These are phyloP conservation scores for Dissostichus mawsoni DNA, from an alignment of 2,113 vertebrate genomes.

Conservation along the genomic window DNA sequence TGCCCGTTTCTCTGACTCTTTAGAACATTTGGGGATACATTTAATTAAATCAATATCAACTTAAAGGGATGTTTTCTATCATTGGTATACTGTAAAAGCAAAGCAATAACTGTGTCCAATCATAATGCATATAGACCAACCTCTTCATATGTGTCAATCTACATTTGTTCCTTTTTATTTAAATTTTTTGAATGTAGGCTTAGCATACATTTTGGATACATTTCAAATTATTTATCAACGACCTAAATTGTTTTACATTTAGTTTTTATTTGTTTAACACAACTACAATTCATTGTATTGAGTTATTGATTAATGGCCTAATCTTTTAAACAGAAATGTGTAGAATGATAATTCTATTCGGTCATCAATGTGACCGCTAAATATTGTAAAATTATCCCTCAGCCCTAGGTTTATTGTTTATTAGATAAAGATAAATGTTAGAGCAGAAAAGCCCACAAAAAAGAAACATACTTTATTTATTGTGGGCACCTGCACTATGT, in stretches of 20 bases:
- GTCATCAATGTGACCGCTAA: background rate
- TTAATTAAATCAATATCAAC: background rate
- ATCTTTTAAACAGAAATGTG: background rate
- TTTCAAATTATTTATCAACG: background rate
- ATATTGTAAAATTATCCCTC: background rate
- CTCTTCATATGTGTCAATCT: background rate
- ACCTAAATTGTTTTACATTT: too few species aligned
- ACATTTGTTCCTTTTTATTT: background rate
- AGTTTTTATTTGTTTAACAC: too few species aligned
- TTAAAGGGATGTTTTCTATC: background rate
- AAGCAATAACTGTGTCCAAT: too few species aligned
- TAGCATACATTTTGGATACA: background rate
- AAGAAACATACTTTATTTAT: background rate
- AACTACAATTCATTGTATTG: too few species aligned
- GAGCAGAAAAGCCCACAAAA: background rate
- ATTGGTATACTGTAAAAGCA: background rate
- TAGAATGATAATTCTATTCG: background rate
- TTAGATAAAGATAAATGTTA: background rate
- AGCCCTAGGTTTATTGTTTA: background rate
- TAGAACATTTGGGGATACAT: background rate
- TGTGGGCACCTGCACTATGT: background rate
- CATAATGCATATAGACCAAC: background rate
- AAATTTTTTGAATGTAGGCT: background rate
- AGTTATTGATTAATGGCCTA: background rate
- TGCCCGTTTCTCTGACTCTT: background rate